Percentiles rank a stretch among this genome's conserved stretches.
Evolutionary conservation across 2,888 invertebrate species (phyloP).

Genomic region (Vandiemenella viatica): DNA sequence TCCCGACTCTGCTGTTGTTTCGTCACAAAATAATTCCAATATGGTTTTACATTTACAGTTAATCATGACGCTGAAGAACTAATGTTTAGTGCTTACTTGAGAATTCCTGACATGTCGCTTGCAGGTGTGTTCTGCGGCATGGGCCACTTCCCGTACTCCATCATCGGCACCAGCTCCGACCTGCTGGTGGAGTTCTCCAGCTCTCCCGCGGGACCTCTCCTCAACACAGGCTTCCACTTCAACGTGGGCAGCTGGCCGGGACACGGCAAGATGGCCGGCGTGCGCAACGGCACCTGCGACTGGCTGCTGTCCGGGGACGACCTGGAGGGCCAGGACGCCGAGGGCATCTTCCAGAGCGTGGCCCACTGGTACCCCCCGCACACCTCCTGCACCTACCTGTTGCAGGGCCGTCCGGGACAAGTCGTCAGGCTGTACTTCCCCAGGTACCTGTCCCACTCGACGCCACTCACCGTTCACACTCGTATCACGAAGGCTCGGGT

Average conservation of each 20-base stretch:
- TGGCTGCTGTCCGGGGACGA: conserved; percentile 77
- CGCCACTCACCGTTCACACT: too few relatives aligned
- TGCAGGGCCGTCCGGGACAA: conserved; percentile 73
- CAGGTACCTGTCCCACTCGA: too few relatives aligned
- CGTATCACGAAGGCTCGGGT: too few relatives aligned
- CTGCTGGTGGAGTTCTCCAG: conserved; percentile 80
- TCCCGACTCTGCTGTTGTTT: too few relatives aligned
- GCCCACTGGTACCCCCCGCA: conserved; percentile 91
- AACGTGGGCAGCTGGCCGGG: conserved; percentile 91
- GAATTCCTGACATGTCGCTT: too few relatives aligned
- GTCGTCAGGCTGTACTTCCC: conserved; percentile 82
- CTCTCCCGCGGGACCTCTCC: conserved; percentile 72
- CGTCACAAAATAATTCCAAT: too few relatives aligned
- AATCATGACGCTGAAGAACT: too few relatives aligned
- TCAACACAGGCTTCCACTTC: conserved; percentile 88
- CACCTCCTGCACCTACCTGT: conserved; percentile 80
- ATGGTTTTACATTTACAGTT: too few relatives aligned
- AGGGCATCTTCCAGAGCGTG: conserved; percentile 79
- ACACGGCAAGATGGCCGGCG: conserved; percentile 77
- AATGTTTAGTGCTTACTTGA: too few relatives aligned
- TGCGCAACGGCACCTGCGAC: conserved; percentile 72
- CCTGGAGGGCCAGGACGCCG: conserved; percentile 60
- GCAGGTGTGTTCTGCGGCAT: conserved; percentile 33
- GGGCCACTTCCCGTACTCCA: conserved; percentile 87
- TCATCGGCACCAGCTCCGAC: conserved; percentile 81